phyloP scores from a whole-genome alignment of 2,888 invertebrate species.

The Caenorhabditis auriculariae region DNA sequence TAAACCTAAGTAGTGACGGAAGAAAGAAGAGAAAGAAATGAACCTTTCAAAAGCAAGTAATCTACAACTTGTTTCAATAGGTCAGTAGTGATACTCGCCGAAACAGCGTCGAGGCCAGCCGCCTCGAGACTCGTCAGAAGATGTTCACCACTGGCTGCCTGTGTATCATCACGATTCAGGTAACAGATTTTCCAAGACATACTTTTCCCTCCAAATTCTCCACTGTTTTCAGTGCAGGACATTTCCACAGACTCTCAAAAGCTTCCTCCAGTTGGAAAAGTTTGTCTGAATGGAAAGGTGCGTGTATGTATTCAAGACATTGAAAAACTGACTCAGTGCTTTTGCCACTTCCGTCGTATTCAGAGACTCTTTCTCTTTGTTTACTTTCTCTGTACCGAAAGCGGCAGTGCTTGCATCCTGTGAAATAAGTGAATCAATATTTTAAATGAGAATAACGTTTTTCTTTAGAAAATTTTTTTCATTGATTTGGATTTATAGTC shows the following conservation, averaged over 20 bases:
- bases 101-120: constrained; percentile 14
- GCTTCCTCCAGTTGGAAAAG: constrained; percentile 25
- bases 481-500: too few relatives aligned
- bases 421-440: not conserved
- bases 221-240: constrained; percentile 3
- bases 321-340: not conserved
- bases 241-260: constrained; percentile 14
- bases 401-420: constrained; percentile 10
- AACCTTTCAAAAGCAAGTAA: too few relatives aligned
- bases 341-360: constrained; percentile 11
- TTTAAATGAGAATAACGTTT: too few relatives aligned
- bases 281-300: constrained; percentile 3
- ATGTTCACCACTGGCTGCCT: too few relatives aligned
- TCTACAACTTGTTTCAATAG: too few relatives aligned
- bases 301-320: not conserved
- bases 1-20: too few relatives aligned
- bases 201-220: constrained; percentile 21
- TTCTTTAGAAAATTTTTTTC: too few relatives aligned
- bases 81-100: too few relatives aligned
- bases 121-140: constrained; percentile 20
- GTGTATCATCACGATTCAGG: too few relatives aligned
- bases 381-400: constrained; percentile 16
- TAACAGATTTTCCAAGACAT: too few relatives aligned
- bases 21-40: too few relatives aligned
- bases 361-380: constrained; percentile 16